Evolutionary conservation across 2,888 invertebrate genomes (phyloP), one percentile per base, ranked within the genome.

Genomic region (Scaptomyza cyrtandrae): DNA sequence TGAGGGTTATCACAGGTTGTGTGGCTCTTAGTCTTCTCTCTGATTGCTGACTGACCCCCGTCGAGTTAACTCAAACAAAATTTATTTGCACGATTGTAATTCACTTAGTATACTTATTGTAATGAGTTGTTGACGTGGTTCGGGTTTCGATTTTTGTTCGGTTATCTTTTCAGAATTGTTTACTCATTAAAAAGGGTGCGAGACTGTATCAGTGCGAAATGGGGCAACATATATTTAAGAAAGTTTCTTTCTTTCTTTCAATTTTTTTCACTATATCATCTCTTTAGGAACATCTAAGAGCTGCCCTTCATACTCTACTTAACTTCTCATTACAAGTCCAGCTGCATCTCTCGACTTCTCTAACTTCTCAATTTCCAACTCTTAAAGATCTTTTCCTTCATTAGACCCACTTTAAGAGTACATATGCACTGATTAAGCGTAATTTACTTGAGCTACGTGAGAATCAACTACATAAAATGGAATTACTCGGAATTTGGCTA

Each of bases 361-460:
- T n/a, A 73, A 45, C 59, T 61, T 60, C 64, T 77, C 68, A 45
- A 58, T 57, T 75, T 68, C 48, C 46, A 53, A 37, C 35, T 49
- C 6, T 9, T 9, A 56, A 61, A 19, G 35, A 39, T 67, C 14
- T 44, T 14, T 44, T 19, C 33, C 13, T 33, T 10, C 35, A 65
- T 24, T 55, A 39, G n/a, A 33, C 14, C 56, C 44, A 31, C 19
- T 19, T 19, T 19, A 46, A 49, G n/a, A 44, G 13, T 6, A 1
- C 35, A 49, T 62, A 2, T 37, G 0, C 14, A n/a, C 9, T 63
- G 54, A 64, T 72, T 62, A 57, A 65, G 37, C 14, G 49, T 70
- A 66, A 75, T 69, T 64, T 52, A 60, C 55, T 60, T 64, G 63
- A 70, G 70, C 68, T 49, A 69, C 73, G 76, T 81, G 82, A 71